Conservation (phyloP, 2,113 vertebrate genomes). For the Delphinus delphis region DNA sequence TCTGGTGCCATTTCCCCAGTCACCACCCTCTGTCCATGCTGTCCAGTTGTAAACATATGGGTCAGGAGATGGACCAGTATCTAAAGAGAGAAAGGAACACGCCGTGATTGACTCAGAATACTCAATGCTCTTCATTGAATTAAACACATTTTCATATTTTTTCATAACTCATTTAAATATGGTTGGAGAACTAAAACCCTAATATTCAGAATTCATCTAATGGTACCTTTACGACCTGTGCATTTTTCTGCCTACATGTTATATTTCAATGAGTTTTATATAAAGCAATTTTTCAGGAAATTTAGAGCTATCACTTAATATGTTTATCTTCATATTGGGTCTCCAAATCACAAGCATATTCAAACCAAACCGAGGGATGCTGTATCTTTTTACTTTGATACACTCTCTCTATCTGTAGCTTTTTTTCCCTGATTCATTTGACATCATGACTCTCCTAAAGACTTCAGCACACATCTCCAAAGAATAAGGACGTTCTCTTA, state of each 20-base stretch:
- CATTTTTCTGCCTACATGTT: background rate
- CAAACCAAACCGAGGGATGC: background rate
- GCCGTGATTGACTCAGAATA: background rate
- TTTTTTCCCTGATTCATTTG: background rate
- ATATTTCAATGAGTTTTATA: background rate
- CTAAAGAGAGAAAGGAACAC: slow-evolving; percentile 42
- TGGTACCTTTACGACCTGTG: background rate
- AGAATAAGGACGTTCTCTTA: background rate
- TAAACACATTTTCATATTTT: background rate
- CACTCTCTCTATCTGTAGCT: background rate
- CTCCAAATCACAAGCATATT: background rate
- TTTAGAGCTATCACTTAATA: background rate
- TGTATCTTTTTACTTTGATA: background rate
- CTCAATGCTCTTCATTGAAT: background rate
- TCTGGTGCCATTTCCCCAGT: slow-evolving; percentile 83
- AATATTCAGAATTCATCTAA: background rate
- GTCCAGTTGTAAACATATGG: slow-evolving; percentile 92
- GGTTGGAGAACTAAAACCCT: background rate
- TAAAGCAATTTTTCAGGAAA: background rate
- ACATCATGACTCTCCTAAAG: background rate
- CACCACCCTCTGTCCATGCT: slow-evolving; percentile 87
- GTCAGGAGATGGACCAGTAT: slow-evolving; percentile 48
- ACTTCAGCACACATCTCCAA: background rate
- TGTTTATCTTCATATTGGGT: background rate
- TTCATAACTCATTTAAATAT: background rate